phyloP scores from a whole-genome alignment of 2,888 invertebrate species.

The Branchipolynoe longqiensis region DNA sequence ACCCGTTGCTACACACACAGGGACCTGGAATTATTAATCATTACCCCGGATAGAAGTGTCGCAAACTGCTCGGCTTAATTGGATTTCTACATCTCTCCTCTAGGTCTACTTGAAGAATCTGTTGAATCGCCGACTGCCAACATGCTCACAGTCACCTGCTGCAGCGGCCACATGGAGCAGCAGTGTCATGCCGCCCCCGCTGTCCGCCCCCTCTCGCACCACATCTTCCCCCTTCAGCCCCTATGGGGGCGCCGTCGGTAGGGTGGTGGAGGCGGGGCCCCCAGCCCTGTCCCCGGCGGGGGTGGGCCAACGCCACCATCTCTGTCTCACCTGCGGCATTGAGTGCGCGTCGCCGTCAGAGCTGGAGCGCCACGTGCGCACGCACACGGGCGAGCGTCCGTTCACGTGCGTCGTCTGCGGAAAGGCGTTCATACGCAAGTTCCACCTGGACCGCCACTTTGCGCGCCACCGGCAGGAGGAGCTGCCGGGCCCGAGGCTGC shows the following conservation, averaged over 20 bases:
- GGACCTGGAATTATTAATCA: too few relatives aligned
- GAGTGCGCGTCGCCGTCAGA: not conserved
- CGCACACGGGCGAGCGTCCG: conserved; percentile 13
- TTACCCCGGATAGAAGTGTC: too few relatives aligned
- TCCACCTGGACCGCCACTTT: not conserved
- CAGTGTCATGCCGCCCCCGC: not conserved
- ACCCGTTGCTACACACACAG: too few relatives aligned
- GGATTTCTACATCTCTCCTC: too few relatives aligned
- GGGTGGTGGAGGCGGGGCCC: not conserved
- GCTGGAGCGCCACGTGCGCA: not conserved
- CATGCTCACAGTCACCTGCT: too few relatives aligned
- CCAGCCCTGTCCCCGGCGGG: not conserved
- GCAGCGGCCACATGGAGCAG: too few relatives aligned
- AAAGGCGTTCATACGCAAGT: not conserved
- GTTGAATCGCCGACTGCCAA: too few relatives aligned
- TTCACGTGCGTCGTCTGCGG: not conserved
- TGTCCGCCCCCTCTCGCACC: not conserved
- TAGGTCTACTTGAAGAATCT: too few relatives aligned
- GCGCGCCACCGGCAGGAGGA: not conserved
- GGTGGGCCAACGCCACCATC: not conserved
- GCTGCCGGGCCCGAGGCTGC: too few relatives aligned
- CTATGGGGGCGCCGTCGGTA: not conserved
- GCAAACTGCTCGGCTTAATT: too few relatives aligned
- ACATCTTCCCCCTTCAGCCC: not conserved
- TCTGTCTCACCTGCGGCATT: not conserved